These are phyloP conservation scores for Drosophila fuyamai DNA, from an alignment of 1,140 invertebrate genomes.

Conservation along the genomic window DNA sequence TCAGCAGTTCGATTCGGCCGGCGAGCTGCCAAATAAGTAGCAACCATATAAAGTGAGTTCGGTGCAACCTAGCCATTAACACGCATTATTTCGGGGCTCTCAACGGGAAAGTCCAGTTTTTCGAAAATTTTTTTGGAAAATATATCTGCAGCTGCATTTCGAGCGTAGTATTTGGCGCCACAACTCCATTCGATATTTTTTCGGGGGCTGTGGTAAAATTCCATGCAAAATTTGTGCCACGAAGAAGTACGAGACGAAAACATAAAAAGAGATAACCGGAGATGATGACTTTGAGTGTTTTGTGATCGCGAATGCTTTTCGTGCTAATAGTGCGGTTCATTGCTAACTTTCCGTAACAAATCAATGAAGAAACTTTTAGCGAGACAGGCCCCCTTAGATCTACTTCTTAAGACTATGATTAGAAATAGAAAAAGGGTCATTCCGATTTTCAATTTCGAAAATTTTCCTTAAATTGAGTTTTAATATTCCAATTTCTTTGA, in stretches of 20 bases:
- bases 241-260: conserved; percentile 35
- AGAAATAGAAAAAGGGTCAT: background rate
- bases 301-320: conserved; percentile 25
- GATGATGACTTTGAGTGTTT: conserved; percentile 37
- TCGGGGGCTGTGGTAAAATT: conserved; percentile 54
- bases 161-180: conserved; percentile 1
- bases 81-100: conserved; percentile 9
- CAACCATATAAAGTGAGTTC: conserved; percentile 32
- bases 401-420: background rate
- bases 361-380: background rate
- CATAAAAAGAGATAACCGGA: conserved; percentile 23
- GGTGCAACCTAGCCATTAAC: conserved; percentile 4
- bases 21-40: conserved; percentile 15
- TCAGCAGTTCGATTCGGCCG: conserved; percentile 49
- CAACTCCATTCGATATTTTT: background rate
- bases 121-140: conserved; percentile 12
- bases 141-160: background rate
- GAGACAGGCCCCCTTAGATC: conserved; percentile 11
- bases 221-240: conserved; percentile 58
- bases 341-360: conserved; percentile 4
- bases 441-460: background rate
- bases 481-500: too few relatives aligned
- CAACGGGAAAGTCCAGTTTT: conserved; percentile 32
- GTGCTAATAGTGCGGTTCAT: conserved; percentile 8
- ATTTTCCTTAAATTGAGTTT: background rate